phyloP scores from a whole-genome alignment of 2,888 invertebrate species.

The Stramonita haemastoma region DNA sequence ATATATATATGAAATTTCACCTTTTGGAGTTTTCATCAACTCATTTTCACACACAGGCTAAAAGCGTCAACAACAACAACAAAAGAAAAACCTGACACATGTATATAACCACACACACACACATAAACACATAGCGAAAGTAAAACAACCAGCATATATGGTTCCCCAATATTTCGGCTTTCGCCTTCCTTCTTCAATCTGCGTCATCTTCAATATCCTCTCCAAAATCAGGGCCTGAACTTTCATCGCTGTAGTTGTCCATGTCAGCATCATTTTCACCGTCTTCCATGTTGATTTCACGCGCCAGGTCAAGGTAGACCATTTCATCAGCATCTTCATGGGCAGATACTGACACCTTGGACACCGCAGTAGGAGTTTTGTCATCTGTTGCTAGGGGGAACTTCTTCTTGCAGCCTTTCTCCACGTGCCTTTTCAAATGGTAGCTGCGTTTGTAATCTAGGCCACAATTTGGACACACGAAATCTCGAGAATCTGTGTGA shows the following conservation, averaged over 20 bases:
- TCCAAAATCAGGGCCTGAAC: constrained; percentile 31
- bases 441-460: constrained; percentile 42
- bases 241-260: constrained; percentile 28
- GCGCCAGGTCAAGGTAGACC: constrained; percentile 26
- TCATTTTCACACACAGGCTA: too few relatives aligned
- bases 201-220: constrained; percentile 34
- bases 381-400: neutral
- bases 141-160: too few relatives aligned
- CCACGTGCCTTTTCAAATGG: constrained; percentile 39
- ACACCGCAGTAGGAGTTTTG: constrained; percentile 3
- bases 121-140: neutral
- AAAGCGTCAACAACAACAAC: too few relatives aligned
- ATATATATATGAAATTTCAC: too few relatives aligned
- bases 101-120: neutral
- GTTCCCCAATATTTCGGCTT: too few relatives aligned
- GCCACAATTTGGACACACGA: constrained; percentile 40
- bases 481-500: constrained; percentile 39
- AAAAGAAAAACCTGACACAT: too few relatives aligned
- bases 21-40: too few relatives aligned
- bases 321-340: constrained; percentile 37
- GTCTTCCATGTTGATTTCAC: constrained; percentile 11
- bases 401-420: constrained; percentile 40
- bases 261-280: constrained; percentile 32
- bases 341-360: constrained; percentile 16
- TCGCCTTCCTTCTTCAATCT: constrained; percentile 2